Evolutionary conservation across 2,113 vertebrate genomes (phyloP).

Genomic region (Willisornis vidua): DNA sequence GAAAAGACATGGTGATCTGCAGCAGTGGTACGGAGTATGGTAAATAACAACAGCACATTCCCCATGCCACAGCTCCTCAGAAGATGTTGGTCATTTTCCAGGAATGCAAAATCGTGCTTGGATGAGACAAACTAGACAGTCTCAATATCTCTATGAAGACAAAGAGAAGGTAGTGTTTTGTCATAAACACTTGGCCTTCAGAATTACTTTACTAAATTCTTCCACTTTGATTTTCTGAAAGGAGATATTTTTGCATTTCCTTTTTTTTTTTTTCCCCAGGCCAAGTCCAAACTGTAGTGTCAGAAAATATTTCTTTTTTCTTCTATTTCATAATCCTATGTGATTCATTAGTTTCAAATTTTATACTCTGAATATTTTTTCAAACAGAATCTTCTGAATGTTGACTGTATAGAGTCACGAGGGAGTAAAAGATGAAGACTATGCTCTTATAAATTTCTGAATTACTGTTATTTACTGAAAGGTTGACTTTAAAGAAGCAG

Average conservation of each 20-base stretch:
- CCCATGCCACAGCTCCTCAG: background rate
- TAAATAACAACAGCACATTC: background rate
- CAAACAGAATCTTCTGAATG: background rate
- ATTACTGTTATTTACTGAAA: background rate
- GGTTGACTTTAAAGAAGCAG: background rate
- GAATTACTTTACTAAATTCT: background rate
- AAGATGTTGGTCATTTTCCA: background rate
- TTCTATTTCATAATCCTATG: background rate
- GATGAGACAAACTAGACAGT: background rate
- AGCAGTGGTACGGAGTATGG: background rate
- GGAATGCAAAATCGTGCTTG: background rate
- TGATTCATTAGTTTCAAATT: background rate
- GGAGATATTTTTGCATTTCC: background rate
- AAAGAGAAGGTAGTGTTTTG: background rate
- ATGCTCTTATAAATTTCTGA: background rate
- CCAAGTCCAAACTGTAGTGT: background rate
- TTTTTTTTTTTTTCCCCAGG: background rate
- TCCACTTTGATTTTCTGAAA: background rate
- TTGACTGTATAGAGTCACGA: background rate
- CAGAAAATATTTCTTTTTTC: background rate
- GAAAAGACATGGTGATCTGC: background rate
- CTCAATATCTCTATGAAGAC: background rate
- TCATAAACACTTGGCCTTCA: background rate
- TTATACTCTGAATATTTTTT: background rate
- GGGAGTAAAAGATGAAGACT: background rate